Evolutionary conservation across 2,797 vertebrate species (phyloP), one percentile per base, ranked within the genome.

Genomic region (Lindbergichthys nudifrons): DNA sequence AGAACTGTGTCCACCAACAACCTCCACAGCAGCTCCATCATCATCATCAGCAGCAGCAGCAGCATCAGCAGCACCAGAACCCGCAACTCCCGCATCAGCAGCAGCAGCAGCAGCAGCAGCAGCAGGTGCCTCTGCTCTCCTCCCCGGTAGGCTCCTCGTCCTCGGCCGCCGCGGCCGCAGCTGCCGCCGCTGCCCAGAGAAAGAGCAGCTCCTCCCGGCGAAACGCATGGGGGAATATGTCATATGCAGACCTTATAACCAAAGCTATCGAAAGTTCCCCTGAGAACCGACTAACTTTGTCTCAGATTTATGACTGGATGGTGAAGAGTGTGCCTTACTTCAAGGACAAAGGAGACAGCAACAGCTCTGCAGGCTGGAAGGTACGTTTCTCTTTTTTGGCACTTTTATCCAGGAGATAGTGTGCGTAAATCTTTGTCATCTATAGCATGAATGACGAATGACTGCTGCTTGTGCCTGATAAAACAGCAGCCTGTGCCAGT

Each of bases 281-380:
- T 0, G 98, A 99, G 93, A 98, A 94, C 93, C 92, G 97, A 36
- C 96, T 99, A 70, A 98, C 97, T 23, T 91, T 98, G 76, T 98
- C 97, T 23, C 97, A 98, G 94, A 98, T 99, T 77, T 99, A 98
- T 87, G 97, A 99, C 94, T 98, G 97, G 97, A 99, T 98, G 97
- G 97, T 98, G 93, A 97, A 97, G 92, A 97, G 95, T 63, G 97
- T 98, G 45, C 96, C 97, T 59, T 99, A 98, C 89, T 99, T 98
- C 93, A 98, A 98, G 89, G 97, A 99, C 92, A 99, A 99, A 88
- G 97, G 97, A 8, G 97, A 99, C 94, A 98, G 97, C 91, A 99
- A 98, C 92, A 99, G 97, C 80, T 98, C 97, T 5, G 97, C 97
- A 3, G 97, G 97, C 3, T 98, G 97, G 97, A 98, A 99, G 97